Percentiles rank a stretch among this genome's conserved stretches.
These are phyloP conservation scores for Acleris holmiana DNA, from an alignment of 2,888 invertebrate genomes.

Conservation along the genomic window DNA sequence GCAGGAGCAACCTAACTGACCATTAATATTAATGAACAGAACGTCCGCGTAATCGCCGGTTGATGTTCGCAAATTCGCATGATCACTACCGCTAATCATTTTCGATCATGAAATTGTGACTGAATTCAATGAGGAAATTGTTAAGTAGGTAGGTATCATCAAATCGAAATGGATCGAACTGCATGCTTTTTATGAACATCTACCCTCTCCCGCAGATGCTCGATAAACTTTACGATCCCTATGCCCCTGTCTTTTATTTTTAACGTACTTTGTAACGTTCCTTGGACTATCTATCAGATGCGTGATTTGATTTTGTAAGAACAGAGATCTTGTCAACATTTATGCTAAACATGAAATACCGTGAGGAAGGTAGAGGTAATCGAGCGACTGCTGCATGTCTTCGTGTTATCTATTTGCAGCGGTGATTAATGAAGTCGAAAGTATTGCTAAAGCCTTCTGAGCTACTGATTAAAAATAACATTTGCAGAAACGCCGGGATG, in stretches of 20 bases:
- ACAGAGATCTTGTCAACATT: too few relatives aligned
- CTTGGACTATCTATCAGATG: too few relatives aligned
- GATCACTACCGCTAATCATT: constrained; percentile 22
- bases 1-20: constrained; percentile 31
- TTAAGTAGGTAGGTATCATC: constrained; percentile 1
- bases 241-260: constrained; percentile 9
- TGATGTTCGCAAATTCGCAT: constrained; percentile 23
- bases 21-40: constrained; percentile 38
- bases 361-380: too few relatives aligned
- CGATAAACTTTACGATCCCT: constrained; percentile 15
- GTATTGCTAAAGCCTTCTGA: too few relatives aligned
- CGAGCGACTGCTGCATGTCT: too few relatives aligned
- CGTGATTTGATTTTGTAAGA: too few relatives aligned
- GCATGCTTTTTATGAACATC: neutral
- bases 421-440: too few relatives aligned
- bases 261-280: neutral
- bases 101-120: constrained; percentile 9
- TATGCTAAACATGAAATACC: too few relatives aligned
- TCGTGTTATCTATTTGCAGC: too few relatives aligned
- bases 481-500: too few relatives aligned
- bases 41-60: constrained; percentile 36
- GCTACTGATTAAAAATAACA: too few relatives aligned
- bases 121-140: constrained; percentile 2
- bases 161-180: neutral
- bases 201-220: constrained; percentile 1